Evolutionary conservation across 2,797 vertebrate genomes (phyloP).

Genomic region (Picus viridis): DNA sequence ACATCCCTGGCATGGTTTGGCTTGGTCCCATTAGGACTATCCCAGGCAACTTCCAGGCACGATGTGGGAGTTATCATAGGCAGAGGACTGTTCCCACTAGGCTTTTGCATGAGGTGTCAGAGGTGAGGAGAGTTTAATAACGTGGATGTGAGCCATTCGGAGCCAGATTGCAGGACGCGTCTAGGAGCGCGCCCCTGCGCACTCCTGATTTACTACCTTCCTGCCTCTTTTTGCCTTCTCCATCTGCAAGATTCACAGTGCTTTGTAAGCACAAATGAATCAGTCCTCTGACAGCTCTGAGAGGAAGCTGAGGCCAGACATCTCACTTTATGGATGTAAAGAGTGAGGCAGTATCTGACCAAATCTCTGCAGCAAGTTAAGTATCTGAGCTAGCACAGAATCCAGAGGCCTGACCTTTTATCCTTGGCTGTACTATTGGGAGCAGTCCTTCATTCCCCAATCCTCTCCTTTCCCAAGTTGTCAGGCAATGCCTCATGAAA

Average conservation of each 20-base stretch:
- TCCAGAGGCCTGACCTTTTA: not conserved
- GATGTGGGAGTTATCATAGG: not conserved
- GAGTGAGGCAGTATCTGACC: not conserved
- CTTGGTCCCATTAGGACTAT: not conserved
- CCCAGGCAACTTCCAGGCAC: not conserved
- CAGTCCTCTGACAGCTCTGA: not conserved
- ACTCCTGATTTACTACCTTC: constrained; percentile 34
- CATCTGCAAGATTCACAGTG: constrained; percentile 30
- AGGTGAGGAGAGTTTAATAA: constrained; percentile 23
- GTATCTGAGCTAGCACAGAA: not conserved
- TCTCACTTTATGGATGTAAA: not conserved
- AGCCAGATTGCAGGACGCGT: not conserved
- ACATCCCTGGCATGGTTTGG: not conserved
- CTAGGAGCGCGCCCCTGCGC: not conserved
- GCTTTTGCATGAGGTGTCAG: constrained; percentile 2
- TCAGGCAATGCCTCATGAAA: not conserved
- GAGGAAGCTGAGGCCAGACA: not conserved
- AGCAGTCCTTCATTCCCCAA: not conserved
- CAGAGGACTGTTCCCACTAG: not conserved
- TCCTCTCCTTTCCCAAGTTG: not conserved
- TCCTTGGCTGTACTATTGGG: not conserved
- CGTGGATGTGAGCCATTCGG: not conserved
- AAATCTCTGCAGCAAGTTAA: not conserved
- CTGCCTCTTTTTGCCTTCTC: constrained; percentile 10
- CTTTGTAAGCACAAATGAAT: constrained; percentile 51